A percentile compares a stretch with the other conserved stretches of the same genome.
Conservation (phyloP, 1,140 invertebrate genomes). For the Pogonognathellus flavescens region DNA sequence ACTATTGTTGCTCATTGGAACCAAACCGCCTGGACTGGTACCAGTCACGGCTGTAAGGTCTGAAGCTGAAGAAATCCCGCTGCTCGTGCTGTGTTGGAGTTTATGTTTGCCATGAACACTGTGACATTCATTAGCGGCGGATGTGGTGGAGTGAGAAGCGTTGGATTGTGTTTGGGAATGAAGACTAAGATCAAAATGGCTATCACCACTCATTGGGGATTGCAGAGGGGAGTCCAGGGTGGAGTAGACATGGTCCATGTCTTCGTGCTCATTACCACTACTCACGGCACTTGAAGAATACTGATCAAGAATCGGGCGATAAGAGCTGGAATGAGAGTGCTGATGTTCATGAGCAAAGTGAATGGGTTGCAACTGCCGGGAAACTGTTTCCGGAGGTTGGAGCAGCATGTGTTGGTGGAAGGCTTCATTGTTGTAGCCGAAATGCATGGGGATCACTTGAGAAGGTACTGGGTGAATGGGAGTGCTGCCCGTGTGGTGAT, state of each 20-base stretch:
- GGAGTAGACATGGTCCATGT: slow-evolving; percentile 66
- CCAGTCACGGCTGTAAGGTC: slow-evolving; percentile 28
- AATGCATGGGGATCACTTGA: slow-evolving; percentile 53
- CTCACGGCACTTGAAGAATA: slow-evolving; percentile 62
- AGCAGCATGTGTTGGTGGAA: slow-evolving; percentile 30
- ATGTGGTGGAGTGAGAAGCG: slow-evolving; percentile 13
- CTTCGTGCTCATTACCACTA: slow-evolving; percentile 56
- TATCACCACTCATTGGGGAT: slow-evolving; percentile 54
- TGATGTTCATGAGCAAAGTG: slow-evolving; percentile 38
- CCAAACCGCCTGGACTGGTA: slow-evolving; percentile 25
- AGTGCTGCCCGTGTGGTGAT: neutral
- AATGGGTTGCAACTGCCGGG: slow-evolving; percentile 24
- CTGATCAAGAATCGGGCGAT: slow-evolving; percentile 17
- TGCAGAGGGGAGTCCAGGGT: slow-evolving; percentile 64
- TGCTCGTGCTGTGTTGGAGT: slow-evolving; percentile 48
- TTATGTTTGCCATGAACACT: slow-evolving; percentile 37
- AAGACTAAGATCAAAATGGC: slow-evolving; percentile 50
- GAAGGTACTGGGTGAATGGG: slow-evolving; percentile 56
- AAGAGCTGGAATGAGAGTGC: slow-evolving; percentile 34
- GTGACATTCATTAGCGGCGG: neutral
- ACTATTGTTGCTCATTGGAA: slow-evolving; percentile 15
- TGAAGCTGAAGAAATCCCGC: slow-evolving; percentile 29
- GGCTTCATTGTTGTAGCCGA: slow-evolving; percentile 56
- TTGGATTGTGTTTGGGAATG: slow-evolving; percentile 34
- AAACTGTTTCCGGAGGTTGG: neutral